Conservation (phyloP, 1,140 invertebrate genomes). For the Drosophila persimilis region DNA sequence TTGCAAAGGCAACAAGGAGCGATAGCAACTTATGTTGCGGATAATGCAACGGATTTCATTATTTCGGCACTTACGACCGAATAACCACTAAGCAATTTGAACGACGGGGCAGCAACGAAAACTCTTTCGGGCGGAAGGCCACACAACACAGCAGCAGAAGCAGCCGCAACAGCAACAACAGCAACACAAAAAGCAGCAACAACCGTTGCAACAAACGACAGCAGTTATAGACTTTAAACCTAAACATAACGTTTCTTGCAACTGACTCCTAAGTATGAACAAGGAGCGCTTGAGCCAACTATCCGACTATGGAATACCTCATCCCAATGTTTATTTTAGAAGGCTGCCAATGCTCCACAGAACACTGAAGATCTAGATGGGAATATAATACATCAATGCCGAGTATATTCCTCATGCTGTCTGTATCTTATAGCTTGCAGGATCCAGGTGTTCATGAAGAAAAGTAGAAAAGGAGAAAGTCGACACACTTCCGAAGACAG, state of each 20-base stretch:
- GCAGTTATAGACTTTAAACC: conserved; percentile 74
- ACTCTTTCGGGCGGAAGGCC: conserved; percentile 47
- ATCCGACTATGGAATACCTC: no score
- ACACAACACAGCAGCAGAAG: conserved; percentile 22
- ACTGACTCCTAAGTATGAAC: conserved; percentile 6
- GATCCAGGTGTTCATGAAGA: no score
- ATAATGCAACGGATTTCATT: conserved; percentile 79
- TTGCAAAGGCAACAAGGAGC: conserved; percentile 28
- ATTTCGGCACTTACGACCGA: conserved; percentile 79
- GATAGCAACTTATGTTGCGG: conserved; percentile 72
- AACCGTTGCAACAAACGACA: conserved; percentile 56
- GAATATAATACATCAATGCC: no score
- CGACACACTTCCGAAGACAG: no score
- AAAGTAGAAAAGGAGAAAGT: no score
- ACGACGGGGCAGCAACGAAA: conserved; percentile 47
- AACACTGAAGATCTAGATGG: no score
- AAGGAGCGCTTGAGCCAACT: no score
- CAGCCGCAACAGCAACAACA: not conserved
- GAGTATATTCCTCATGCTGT: no score
- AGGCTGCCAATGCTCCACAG: no score
- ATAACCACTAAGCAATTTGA: conserved; percentile 76
- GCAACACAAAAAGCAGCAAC: conserved; percentile 3
- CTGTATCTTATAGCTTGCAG: no score
- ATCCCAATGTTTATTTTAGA: no score
- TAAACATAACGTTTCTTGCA: conserved; percentile 61